Conservation (phyloP, 2,888 invertebrate genomes). For the Apamea anceps region DNA sequence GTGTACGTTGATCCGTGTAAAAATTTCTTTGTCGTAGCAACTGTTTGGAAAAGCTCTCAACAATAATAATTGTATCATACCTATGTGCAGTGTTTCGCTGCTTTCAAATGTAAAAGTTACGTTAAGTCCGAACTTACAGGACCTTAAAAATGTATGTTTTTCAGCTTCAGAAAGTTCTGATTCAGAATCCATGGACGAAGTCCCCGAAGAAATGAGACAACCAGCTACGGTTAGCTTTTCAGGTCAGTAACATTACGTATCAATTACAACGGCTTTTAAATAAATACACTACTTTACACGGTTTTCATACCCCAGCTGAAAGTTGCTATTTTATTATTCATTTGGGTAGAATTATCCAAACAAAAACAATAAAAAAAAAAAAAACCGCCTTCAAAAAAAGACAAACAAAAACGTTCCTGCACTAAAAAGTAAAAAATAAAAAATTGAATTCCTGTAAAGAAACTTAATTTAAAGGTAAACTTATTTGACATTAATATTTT, state of each 20-base stretch:
- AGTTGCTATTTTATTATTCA: too few species aligned
- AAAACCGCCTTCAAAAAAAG: too few species aligned
- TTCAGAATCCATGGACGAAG: constrained; percentile 5
- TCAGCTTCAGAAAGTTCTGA: constrained; percentile 24
- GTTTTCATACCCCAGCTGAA: too few species aligned
- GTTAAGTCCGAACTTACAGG: background rate
- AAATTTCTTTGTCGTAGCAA: background rate
- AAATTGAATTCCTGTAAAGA: too few species aligned
- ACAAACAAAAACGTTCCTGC: too few species aligned
- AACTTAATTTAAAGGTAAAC: too few species aligned
- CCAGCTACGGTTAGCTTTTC: background rate
- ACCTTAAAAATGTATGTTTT: background rate
- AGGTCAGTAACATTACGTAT: constrained; percentile 27
- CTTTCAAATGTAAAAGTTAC: background rate
- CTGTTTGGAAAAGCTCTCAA: background rate
- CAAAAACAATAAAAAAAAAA: too few species aligned
- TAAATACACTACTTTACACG: too few species aligned
- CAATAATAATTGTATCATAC: background rate
- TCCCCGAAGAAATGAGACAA: constrained; percentile 46
- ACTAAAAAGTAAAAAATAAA: too few species aligned
- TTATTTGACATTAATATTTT: too few species aligned
- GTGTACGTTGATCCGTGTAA: background rate
- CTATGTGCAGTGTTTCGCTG: background rate
- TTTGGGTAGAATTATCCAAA: too few species aligned
- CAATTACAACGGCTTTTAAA: background rate